Percentiles rank a stretch among this genome's conserved stretches.
Evolutionary conservation across 2,113 vertebrate species (phyloP).

Genomic region (Hassar affinis): DNA sequence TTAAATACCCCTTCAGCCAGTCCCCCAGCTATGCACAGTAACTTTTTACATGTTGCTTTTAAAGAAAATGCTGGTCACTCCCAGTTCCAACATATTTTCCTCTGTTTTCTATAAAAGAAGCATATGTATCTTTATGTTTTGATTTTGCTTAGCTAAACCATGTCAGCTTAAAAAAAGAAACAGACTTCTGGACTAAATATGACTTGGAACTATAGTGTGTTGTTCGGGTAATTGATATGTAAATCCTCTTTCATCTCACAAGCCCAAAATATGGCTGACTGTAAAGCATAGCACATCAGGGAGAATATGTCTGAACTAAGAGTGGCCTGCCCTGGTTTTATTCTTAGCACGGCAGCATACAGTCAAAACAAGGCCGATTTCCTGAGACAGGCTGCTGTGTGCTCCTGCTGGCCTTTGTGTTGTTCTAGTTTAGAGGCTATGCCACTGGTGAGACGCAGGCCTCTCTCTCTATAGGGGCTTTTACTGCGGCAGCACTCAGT

Average conservation of each 20-base stretch:
- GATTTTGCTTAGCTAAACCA: slow-evolving; percentile 21
- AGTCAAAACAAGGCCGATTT: slow-evolving; percentile 75
- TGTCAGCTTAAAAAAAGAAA: slow-evolving; percentile 10
- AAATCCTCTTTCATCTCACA: slow-evolving; percentile 72
- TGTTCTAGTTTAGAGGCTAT: slow-evolving; percentile 61
- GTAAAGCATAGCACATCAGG: slow-evolving; percentile 60
- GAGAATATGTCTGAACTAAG: slow-evolving; percentile 69
- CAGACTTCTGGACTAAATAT: slow-evolving; percentile 13
- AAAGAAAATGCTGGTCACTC: slow-evolving; percentile 59
- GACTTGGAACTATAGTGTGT: slow-evolving; percentile 23
- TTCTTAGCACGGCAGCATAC: slow-evolving; percentile 71
- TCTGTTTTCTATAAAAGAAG: slow-evolving; percentile 59
- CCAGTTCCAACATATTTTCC: slow-evolving; percentile 58
- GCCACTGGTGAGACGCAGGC: slow-evolving; percentile 49
- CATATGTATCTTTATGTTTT: slow-evolving; percentile 1
- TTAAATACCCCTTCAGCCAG: slow-evolving; percentile 59
- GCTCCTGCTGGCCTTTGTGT: slow-evolving; percentile 68
- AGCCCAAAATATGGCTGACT: slow-evolving; percentile 63
- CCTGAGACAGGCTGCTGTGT: slow-evolving; percentile 67
- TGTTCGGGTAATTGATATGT: slow-evolving; percentile 32
- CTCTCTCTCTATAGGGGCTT: slow-evolving; percentile 63
- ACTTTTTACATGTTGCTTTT: slow-evolving; percentile 65
- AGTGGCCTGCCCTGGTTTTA: slow-evolving; percentile 69
- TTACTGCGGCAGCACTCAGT: slow-evolving; percentile 67
- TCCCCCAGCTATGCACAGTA: slow-evolving; percentile 66